Evolutionary conservation across 1,140 invertebrate species (phyloP).

Genomic region (Drosophila rufa): DNA sequence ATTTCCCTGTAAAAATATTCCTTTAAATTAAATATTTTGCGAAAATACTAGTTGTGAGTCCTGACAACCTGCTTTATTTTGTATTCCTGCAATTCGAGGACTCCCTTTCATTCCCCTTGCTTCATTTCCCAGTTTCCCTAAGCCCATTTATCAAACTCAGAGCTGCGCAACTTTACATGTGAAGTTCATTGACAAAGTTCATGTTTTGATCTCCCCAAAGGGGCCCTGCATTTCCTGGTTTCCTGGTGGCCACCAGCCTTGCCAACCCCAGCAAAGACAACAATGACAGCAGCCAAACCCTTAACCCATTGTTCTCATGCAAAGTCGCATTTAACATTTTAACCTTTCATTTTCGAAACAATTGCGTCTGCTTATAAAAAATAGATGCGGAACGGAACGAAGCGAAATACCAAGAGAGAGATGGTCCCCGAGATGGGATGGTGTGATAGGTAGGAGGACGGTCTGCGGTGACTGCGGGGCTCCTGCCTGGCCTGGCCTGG

Average conservation of each 20-base stretch:
- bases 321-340: constrained; percentile 82
- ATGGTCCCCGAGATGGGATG: constrained; percentile 14
- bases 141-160: constrained; percentile 40
- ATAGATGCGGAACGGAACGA: constrained; percentile 75
- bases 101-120: constrained; percentile 9
- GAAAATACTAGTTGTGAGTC: background rate
- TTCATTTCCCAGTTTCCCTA: constrained; percentile 29
- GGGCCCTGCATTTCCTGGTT: constrained; percentile 72
- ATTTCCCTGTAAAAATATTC: constrained; percentile 3
- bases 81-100: background rate
- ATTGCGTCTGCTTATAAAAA: constrained; percentile 84
- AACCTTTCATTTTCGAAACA: constrained; percentile 83
- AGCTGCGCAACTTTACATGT: constrained; percentile 27
- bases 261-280: constrained; percentile 25
- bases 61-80: background rate
- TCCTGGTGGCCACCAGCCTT: constrained; percentile 4
- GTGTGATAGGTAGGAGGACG: constrained; percentile 11
- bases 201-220: constrained; percentile 66
- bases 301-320: constrained; percentile 67
- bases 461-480: constrained; percentile 48
- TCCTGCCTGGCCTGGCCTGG: background rate
- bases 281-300: constrained; percentile 38
- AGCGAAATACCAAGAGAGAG: constrained; percentile 54
- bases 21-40: background rate
- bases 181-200: constrained; percentile 79